Percentiles rank a stretch among this genome's conserved stretches.
Evolutionary conservation across 2,888 invertebrate species (phyloP).

Genomic region (Melanotus villosus): DNA sequence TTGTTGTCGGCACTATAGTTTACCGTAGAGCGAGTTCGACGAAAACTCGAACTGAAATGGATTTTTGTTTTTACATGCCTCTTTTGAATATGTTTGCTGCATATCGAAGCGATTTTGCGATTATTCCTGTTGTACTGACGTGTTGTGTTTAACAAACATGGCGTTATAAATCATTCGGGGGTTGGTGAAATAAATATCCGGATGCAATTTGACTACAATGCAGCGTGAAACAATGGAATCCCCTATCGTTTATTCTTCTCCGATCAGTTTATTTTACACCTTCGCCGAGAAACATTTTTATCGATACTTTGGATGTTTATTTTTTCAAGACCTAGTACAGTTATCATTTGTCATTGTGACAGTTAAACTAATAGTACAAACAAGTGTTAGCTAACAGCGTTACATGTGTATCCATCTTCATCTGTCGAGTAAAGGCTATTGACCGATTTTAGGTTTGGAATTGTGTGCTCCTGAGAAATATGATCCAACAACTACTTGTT

Average conservation of each 20-base stretch:
- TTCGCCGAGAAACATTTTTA: background rate
- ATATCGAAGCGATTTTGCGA: conserved; percentile 9
- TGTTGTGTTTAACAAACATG: conserved; percentile 17
- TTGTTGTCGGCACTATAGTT: conserved; percentile 8
- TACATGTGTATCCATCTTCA: conserved; percentile 20
- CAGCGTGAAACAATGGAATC: conserved; percentile 10
- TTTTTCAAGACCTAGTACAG: background rate
- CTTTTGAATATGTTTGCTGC: background rate
- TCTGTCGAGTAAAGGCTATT: conserved; percentile 15
- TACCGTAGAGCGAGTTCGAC: background rate
- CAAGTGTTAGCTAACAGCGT: conserved; percentile 14
- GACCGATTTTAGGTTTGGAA: conserved; percentile 11
- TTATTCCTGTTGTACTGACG: background rate
- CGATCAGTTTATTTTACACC: background rate
- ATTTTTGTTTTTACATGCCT: conserved; percentile 4
- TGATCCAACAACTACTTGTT: background rate
- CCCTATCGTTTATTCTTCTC: background rate
- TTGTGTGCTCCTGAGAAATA: background rate
- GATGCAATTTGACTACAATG: conserved; percentile 10
- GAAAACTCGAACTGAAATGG: too few species aligned
- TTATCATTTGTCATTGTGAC: conserved; percentile 19
- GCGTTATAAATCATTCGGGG: conserved; percentile 2
- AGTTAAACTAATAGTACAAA: conserved; percentile 13
- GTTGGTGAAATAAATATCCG: background rate
- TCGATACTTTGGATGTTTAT: background rate